Base-by-base conservation (phyloP, 2,113 vertebrate species). In the Phalacrocorax brasilianus region DNA sequence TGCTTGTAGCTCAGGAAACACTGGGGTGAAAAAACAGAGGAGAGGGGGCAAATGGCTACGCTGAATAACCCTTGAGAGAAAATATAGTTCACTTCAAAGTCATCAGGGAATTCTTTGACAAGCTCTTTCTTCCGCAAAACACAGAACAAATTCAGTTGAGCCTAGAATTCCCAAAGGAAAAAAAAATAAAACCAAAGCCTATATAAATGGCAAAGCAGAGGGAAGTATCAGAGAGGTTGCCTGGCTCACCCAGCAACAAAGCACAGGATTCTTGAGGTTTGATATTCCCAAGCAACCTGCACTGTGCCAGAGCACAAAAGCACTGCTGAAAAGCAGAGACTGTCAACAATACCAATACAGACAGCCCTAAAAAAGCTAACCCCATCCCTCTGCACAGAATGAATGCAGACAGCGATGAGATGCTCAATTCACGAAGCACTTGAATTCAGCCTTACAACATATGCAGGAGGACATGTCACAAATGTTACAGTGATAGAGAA, bases 81-180 rank as follows among this genome's bases (percentile, higher is more conserved):
- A 97, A 95, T 94, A 87, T 94, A 91, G 97, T 73, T 95, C 89
- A 93, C 94, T 94, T 96, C 93, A 96, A 97, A 96, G 93, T 95
- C 74, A 91, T 94, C 75, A 44, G 94, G 95, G 94, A 97, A 97
- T 95, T 95, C 96, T 96, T 87, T 94, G 87, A 96, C 93, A 70
- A 91, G 93, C 91, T 89, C 95, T 55, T 85, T 96, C 96, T 92
- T 94, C 92, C 28, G 50, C 87, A 80, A 93, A 96, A 82, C 89
- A 53, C 88, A 85, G 94, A 72, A 78, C 74, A 83, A 91, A 95
- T 79, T 89, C 94, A 75, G 95, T 82, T 88, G 47, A 47, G 91
- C 88, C 68, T 59, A 40, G 75, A 75, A 77, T 91, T 93, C 97
- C 95, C 79, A 53, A 88, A 88, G 91, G 91, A 38, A 91, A 93